Base-by-base conservation (phyloP, 2,888 invertebrate species). In the Patella depressa region DNA sequence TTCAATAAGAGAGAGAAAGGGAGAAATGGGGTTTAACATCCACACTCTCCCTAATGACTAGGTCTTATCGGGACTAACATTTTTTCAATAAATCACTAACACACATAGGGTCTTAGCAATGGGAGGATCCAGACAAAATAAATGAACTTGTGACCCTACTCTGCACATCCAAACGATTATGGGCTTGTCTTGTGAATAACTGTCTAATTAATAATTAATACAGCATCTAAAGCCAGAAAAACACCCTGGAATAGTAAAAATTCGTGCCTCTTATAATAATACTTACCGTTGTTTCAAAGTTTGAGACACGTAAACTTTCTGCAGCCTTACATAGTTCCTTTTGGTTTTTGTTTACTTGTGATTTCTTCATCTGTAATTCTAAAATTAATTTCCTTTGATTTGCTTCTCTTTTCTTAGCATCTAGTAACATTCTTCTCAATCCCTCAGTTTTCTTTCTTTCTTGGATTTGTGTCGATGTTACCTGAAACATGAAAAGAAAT, bases 331-430 rank as follows among this genome's bases (percentile, higher is more conserved):
- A 73, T 76, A 87, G 80, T 5, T 85, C 81, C 12, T 79, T 74
- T 34, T 80, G 81, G 57, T 85, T 79, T 17, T 78, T 75, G 72
- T 85, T 84, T 14, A 83, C 78, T 12, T 79, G 73, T 19, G 78
- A 79, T 71, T 85, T 84, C 79, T 87, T 84, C n/a, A 76, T 45
- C 76, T 85, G 83, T 24, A 87, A 76, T 65, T 85, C 78, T 34
- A 80, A 72, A 19, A 87, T 86, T 3, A 85, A 80, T 19, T 80
- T 80, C 74, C 85, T 81, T 69, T 87, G 85, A 14, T 76, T 59
- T 11, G 75, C 79, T 73, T 82, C 82, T 12, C 81, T 45, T 65
- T 77, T 73, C 71, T 78, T 77, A 14, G 80, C 80, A 65, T 80
- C 81, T 5, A 77, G 53, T 57, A 82, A 72, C 4, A 78, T 79